Conservation (phyloP, 1,140 invertebrate species). For the Drosophila lacteicornis region DNA sequence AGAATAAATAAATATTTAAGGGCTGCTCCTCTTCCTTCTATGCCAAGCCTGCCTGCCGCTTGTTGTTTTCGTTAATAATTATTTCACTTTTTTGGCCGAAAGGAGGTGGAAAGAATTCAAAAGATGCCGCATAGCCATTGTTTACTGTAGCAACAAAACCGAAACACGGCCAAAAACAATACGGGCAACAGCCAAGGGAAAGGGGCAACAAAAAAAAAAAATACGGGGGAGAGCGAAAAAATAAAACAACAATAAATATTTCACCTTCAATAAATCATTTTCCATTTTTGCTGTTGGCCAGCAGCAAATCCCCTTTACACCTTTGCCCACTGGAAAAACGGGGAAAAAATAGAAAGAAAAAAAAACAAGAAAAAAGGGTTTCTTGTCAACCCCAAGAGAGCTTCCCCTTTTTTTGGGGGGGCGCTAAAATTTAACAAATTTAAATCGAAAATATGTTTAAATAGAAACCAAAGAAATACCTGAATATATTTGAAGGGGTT, state of each 20-base stretch:
- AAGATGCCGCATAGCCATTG: constrained; percentile 72
- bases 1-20: constrained; percentile 73
- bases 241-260: constrained; percentile 84
- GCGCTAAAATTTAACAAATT: constrained; percentile 4
- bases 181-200: neutral
- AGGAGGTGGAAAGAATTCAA: constrained; percentile 71
- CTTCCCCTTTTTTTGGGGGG: neutral
- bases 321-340: neutral
- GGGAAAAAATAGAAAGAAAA: neutral
- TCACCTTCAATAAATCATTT: constrained; percentile 85
- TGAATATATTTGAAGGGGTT: neutral
- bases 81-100: constrained; percentile 64
- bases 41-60: constrained; percentile 36
- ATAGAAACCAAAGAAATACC: neutral
- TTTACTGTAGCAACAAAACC: constrained; percentile 58
- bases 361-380: constrained; percentile 40
- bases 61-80: constrained; percentile 77
- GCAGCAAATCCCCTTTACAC: constrained; percentile 47
- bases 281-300: constrained; percentile 50
- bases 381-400: constrained; percentile 49
- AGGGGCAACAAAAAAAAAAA: neutral
- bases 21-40: constrained; percentile 7
- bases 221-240: constrained; percentile 34
- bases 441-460: constrained; percentile 22
- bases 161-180: constrained; percentile 19